Evolutionary conservation across 2,113 vertebrate species (phyloP), one percentile per base, ranked within the genome.

Genomic region (Pandion haliaetus): DNA sequence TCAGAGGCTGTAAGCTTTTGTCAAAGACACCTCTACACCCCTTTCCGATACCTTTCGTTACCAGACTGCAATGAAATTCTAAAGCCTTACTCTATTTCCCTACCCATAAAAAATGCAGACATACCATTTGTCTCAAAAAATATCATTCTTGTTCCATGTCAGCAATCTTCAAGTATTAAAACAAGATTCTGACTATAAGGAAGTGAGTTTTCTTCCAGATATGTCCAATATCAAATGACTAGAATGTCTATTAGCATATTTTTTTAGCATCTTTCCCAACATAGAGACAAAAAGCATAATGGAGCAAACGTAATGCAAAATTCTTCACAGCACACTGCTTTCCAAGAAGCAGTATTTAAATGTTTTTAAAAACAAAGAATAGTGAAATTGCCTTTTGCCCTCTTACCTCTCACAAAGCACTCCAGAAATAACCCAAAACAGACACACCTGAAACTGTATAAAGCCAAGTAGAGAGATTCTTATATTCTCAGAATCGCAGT

Each of bases 271-370:
- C 6, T 71, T 42, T 59, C 31, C 59, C 71, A 62, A 38, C 26
- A 57, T 0, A 74, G 25, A 74, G 9, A 63, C 42, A 55, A 74
- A 87, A 86, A 67, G 9, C 0, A 0, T 50, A 96, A 90, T 18
- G 52, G 54, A 90, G 74, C 59, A 93, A 94, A 92, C 28, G 50
- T 69, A 91, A 93, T 38, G 49, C 31, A 88, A 82, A 93, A 95
- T 76, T 84, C 86, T 96, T 78, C 55, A 78, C 55, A 69, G 36
- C 26, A 70, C 32, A 40, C 6, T 92, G 34, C 31, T 25, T 90
- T 81, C 52, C 38, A 90, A 59, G 13, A 66, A 78, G 38, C 18
- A 79, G 13, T 61, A 52, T 55, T 91, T 70, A 85, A 70, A 87
- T 69, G 11, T 17, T 91, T 91, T 73, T 47, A 49, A 87, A 94